Evolutionary conservation across 2,888 invertebrate species (phyloP).

Genomic region (Cryptocephalus moraei): DNA sequence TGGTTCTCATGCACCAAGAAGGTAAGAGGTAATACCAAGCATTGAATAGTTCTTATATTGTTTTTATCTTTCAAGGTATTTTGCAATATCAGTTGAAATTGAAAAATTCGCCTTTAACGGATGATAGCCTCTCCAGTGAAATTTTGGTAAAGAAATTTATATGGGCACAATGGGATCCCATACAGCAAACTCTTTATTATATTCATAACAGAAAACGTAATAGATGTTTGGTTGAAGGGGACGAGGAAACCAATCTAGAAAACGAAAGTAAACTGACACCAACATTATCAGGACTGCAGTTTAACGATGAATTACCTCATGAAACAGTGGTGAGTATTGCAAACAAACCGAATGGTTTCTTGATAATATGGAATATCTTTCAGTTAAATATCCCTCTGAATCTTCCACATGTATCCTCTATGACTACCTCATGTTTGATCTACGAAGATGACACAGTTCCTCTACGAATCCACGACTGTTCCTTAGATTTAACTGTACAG

Average conservation of each 20-base stretch:
- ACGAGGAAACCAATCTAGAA: conserved; percentile 47
- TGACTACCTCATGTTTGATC: conserved; percentile 48
- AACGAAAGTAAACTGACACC: conserved; percentile 46
- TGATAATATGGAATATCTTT: conserved; percentile 14
- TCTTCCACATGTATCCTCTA: conserved; percentile 56
- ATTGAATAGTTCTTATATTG: not conserved
- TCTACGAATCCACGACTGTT: conserved; percentile 69
- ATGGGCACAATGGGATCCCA: conserved; percentile 82
- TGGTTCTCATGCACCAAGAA: conserved; percentile 68
- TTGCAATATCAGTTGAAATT: conserved; percentile 33
- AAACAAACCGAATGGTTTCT: not conserved
- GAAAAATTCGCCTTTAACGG: conserved; percentile 2
- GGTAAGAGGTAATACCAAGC: conserved; percentile 43
- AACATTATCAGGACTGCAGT: conserved; percentile 73
- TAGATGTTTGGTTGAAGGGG: conserved; percentile 53
- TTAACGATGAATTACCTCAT: conserved; percentile 76
- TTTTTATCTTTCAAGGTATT: conserved; percentile 21
- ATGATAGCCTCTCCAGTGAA: conserved; percentile 29
- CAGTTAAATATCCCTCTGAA: conserved; percentile 79
- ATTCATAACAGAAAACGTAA: conserved; percentile 67
- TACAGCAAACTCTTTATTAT: conserved; percentile 70
- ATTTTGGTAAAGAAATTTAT: conserved; percentile 58
- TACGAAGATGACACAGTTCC: conserved; percentile 78
- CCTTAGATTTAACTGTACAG: conserved; percentile 67
- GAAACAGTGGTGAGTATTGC: conserved; percentile 66